Conservation (phyloP, 2,797 vertebrate species). For the Xerus rutilus region DNA sequence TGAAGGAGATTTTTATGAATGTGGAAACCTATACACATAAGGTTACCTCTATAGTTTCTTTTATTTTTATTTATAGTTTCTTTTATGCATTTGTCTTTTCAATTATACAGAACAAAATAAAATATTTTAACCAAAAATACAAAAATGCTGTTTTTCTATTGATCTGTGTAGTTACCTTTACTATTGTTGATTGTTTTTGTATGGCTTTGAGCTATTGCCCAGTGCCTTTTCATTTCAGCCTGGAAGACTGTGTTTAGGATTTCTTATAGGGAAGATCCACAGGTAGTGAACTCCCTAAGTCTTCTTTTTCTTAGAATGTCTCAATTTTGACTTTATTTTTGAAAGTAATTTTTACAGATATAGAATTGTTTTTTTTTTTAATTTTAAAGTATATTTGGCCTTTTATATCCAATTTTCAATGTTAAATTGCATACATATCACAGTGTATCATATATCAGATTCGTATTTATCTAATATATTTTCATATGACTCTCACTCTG, state of each 20-base stretch:
- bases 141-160: background rate
- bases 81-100: background rate
- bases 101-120: background rate
- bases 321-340: background rate
- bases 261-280: background rate
- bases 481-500: too few species aligned
- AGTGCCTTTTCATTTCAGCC: background rate
- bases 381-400: too few species aligned
- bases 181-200: background rate
- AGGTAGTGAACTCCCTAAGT: background rate
- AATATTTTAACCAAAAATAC: background rate
- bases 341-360: background rate
- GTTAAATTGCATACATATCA: too few species aligned
- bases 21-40: background rate
- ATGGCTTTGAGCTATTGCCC: too few species aligned
- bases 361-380: too few species aligned
- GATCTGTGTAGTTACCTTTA: background rate
- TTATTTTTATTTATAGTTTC: background rate
- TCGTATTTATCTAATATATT: too few species aligned
- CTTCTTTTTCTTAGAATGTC: background rate
- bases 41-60: too few species aligned
- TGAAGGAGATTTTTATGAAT: background rate
- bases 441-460: too few species aligned
- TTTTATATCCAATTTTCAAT: too few species aligned
- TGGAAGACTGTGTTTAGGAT: background rate